Evolutionary conservation across 2,888 invertebrate genomes (phyloP), one percentile per base, ranked within the genome.

Genomic region (Cataglyphis livida): DNA sequence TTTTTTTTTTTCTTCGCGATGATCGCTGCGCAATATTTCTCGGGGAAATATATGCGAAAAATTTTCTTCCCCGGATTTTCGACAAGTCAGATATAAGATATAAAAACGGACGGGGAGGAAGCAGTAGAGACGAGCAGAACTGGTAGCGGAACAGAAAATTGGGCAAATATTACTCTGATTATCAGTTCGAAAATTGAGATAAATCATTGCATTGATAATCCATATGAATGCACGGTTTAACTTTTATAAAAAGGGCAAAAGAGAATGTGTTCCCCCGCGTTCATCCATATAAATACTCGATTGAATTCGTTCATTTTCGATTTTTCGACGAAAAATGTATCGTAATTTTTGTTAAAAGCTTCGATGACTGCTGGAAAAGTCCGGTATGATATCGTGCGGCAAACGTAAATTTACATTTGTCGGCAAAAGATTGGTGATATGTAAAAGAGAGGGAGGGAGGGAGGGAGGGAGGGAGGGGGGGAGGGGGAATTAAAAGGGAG

Each of bases 401-500:
- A 25, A 21, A 41, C 4, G 41, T 5, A 44, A 57, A 78, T 70
- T 78, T 32, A 6, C 44, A 21, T 68, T 68, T 28, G 66, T 18
- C 38, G 54, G 32, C 9, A 21, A 21, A 21, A 18, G 57, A n/a
- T 3, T 12, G 12, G n/a, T 57, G 57, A 38, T 5, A 21, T 41
- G n/a, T 4, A n/a, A 35, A n/a, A 38, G 25, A 32, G 4, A 1
- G 25, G 25, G 25, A n/a, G 61, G 59, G 48, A 2, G 25, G 25
- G 25, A 1, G 25, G 1, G 25, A 0, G 25, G 28, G 28, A 18
- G 21, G 2, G 21, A 18, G 25, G 1, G 25, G 28, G 28, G 21
- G 21, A 4, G 21, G 21, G 32, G 21, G 28, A 59, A 78, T 78
- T 78, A 79, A 79, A 71, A 71, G 78, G 44, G 59, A 61, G 71